These are phyloP conservation scores for Noctilio leporinus DNA, from an alignment of 2,113 vertebrate species.

Conservation along the genomic window DNA sequence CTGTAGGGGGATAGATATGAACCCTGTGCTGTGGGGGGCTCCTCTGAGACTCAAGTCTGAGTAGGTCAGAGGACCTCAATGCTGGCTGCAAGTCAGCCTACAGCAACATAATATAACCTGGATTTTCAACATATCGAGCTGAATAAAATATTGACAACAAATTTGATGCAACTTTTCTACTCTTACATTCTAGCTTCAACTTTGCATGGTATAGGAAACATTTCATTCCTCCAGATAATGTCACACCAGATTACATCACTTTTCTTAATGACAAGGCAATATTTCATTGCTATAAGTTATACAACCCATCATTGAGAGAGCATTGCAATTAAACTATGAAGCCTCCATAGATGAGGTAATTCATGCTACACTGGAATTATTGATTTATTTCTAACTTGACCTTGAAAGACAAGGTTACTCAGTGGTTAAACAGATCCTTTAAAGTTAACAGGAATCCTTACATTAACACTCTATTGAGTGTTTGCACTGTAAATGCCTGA, in stretches of 20 bases:
- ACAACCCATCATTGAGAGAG: not conserved
- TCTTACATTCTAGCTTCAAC: not conserved
- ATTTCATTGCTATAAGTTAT: not conserved
- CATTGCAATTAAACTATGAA: conserved; percentile 7
- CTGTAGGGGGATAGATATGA: not conserved
- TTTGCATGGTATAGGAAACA: not conserved
- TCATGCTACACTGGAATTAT: not conserved
- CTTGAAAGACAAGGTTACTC: not conserved
- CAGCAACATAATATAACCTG: not conserved
- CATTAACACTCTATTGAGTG: not conserved
- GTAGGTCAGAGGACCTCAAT: not conserved
- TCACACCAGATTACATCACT: not conserved
- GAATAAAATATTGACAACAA: not conserved
- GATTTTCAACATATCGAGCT: not conserved
- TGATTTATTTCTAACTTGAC: conserved; percentile 19
- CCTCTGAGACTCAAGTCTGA: not conserved
- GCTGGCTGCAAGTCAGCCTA: not conserved
- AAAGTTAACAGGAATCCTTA: not conserved
- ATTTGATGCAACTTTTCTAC: not conserved
- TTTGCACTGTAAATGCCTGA: not conserved
- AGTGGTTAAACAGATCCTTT: not conserved
- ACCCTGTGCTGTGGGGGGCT: not conserved
- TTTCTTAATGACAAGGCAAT: not conserved
- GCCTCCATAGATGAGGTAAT: conserved; percentile 29
- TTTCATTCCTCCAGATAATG: not conserved